These are phyloP conservation scores for Tenthredo livida DNA, from an alignment of 2,888 invertebrate genomes.

Conservation along the genomic window DNA sequence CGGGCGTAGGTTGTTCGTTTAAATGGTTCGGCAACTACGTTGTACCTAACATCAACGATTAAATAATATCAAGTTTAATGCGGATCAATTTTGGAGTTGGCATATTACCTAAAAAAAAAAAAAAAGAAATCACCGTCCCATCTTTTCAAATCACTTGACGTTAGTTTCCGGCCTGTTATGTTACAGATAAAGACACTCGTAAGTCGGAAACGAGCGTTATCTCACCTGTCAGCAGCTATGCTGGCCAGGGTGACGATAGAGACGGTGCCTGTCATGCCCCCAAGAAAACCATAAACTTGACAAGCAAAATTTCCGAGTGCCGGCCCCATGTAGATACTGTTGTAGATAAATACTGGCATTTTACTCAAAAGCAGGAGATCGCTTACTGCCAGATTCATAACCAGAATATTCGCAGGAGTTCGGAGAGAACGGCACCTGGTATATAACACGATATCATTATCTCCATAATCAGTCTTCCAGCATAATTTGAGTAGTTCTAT, in stretches of 20 bases:
- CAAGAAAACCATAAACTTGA: conserved; percentile 88
- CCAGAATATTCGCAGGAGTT: conserved; percentile 87
- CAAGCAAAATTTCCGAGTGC: conserved; percentile 87
- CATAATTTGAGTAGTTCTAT: not conserved
- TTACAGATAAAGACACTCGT: not conserved
- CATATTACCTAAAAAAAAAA: not conserved
- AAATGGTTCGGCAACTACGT: conserved; percentile 89
- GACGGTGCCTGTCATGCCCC: conserved; percentile 89
- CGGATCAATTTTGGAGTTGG: not conserved
- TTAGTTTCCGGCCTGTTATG: not conserved
- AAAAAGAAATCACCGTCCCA: not conserved
- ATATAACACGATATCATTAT: not conserved
- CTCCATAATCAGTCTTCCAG: not conserved
- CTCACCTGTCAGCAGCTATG: conserved; percentile 85
- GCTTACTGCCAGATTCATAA: conserved; percentile 88
- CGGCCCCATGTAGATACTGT: conserved; percentile 86
- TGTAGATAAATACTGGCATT: conserved; percentile 87
- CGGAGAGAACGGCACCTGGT: conserved; percentile 85
- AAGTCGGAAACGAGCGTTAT: conserved; percentile 31
- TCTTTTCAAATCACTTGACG: not conserved
- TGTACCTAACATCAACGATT: conserved; percentile 79
- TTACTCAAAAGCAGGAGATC: conserved; percentile 87
- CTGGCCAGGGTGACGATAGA: conserved; percentile 90
- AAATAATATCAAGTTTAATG: not conserved
- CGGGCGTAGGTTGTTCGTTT: conserved; percentile 83